A percentile compares a stretch with the other conserved stretches of the same genome.
These are phyloP conservation scores for Arctia plantaginis DNA, from an alignment of 2,888 invertebrate genomes.

Conservation along the genomic window DNA sequence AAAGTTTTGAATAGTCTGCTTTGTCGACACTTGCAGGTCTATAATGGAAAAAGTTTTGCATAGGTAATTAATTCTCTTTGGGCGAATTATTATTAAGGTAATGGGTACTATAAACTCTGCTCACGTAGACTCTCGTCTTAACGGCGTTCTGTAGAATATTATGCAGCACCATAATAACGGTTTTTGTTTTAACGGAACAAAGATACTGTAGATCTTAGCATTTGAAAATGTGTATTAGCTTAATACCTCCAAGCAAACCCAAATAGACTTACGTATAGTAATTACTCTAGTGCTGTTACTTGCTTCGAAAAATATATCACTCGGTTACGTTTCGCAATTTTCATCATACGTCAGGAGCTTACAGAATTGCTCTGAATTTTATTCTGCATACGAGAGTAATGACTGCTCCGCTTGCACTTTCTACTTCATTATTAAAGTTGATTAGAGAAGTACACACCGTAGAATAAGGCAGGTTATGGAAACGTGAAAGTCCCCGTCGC, in stretches of 20 bases:
- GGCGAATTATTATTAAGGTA: constrained; percentile 50
- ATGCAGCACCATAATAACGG: neutral
- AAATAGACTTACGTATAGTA: neutral
- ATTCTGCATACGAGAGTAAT: constrained; percentile 22
- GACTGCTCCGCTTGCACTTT: constrained; percentile 35
- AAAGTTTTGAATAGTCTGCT: constrained; percentile 63
- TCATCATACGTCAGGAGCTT: constrained; percentile 32
- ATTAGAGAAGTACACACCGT: constrained; percentile 4
- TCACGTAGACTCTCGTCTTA: constrained; percentile 35
- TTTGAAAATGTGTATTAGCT: neutral
- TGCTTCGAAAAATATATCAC: constrained; percentile 47
- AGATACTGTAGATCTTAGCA: no score
- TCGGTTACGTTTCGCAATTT: constrained; percentile 41
- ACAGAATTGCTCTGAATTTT: constrained; percentile 26
- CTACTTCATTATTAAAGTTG: constrained; percentile 24
- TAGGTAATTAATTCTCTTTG: constrained; percentile 63
- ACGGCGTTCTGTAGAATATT: neutral
- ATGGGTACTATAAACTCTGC: constrained; percentile 46
- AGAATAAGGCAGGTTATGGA: neutral
- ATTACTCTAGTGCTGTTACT: constrained; percentile 41
- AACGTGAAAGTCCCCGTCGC: neutral
- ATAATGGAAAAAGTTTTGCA: constrained; percentile 69
- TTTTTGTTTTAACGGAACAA: neutral
- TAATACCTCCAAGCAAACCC: neutral
- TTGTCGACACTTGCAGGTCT: constrained; percentile 54